Base-by-base conservation (phyloP, 2,113 vertebrate genomes). In the Aldabrachelys gigantea region DNA sequence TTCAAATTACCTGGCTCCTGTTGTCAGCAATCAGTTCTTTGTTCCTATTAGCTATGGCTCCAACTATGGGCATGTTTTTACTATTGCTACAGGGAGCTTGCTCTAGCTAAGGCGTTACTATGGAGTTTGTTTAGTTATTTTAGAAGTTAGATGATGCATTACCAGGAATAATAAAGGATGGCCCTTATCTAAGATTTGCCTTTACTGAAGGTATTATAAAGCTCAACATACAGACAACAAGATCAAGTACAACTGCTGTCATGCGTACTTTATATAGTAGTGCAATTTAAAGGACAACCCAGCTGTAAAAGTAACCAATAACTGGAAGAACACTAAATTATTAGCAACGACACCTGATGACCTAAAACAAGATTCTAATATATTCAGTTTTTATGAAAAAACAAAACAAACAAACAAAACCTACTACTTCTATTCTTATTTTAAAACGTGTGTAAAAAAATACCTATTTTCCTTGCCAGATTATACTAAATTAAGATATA, bases 101-200 rank as follows among this genome's bases (percentile, higher is more conserved):
- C 88, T 89, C 93, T 65, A 1, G 80, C 97, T 93, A 91, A 95
- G 90, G 80, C 84, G 59, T 89, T 13, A 93, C 76, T 65, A 0
- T 3, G 22, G 88, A 0, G 1, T 86, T 96, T 93, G 44, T 92
- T 95, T 87, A 80, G 89, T 75, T 96, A 81, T 96, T 96, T 94
- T 44, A 96, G 93, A 88, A 75, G 0, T 0, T 81, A 7, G 84
- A 16, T 4, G 76, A 89, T 92, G 89, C 90, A 49, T 94, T 87
- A 91, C 57, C 6, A 89, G 95, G 93, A 94, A 62, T 65, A 52
- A 96, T 85, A 92, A 95, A 38, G 29, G 24, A 92, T 35, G 3
- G 69, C 87, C 92, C 94, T 95, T 97, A 65, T 92, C 76, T 92
- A 96, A 96, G 93, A 87, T 94, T 93, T 90, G 9, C 47, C 59